These are phyloP conservation scores for Pipistrellus pipistrellus DNA, from an alignment of 2,797 vertebrate genomes.

Conservation along the genomic window DNA sequence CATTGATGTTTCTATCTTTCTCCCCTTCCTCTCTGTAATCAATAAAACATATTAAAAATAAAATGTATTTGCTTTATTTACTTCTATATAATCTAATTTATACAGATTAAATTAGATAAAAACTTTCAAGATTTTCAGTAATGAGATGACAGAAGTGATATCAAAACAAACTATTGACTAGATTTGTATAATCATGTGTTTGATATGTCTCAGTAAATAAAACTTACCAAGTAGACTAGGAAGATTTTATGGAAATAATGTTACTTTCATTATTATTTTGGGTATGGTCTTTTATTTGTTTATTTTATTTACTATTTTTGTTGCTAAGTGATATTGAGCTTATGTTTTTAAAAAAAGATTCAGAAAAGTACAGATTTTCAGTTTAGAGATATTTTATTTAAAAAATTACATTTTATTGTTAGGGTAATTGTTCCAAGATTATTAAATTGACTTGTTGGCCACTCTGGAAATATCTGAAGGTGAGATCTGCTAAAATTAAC, in stretches of 20 bases:
- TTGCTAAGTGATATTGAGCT: slow-evolving; percentile 15
- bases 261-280: not conserved
- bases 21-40: too few species aligned
- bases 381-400: slow-evolving; percentile 29
- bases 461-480: slow-evolving; percentile 15
- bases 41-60: not conserved
- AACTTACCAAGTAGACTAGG: not conserved
- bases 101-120: not conserved
- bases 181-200: not conserved
- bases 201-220: not conserved
- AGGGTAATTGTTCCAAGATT: not conserved
- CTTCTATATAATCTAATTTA: not conserved
- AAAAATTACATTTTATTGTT: not conserved
- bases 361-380: not conserved
- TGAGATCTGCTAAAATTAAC: not conserved
- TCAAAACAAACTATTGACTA: not conserved
- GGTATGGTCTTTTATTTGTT: not conserved
- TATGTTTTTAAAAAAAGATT: not conserved
- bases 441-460: not conserved
- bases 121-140: not conserved
- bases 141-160: not conserved
- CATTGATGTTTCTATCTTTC: too few species aligned
- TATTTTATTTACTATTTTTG: slow-evolving; percentile 2
- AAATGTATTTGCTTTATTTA: not conserved
- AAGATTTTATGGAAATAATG: not conserved